Evolutionary conservation across 1,140 invertebrate species (phyloP).

Genomic region (Nasonia vitripennis): DNA sequence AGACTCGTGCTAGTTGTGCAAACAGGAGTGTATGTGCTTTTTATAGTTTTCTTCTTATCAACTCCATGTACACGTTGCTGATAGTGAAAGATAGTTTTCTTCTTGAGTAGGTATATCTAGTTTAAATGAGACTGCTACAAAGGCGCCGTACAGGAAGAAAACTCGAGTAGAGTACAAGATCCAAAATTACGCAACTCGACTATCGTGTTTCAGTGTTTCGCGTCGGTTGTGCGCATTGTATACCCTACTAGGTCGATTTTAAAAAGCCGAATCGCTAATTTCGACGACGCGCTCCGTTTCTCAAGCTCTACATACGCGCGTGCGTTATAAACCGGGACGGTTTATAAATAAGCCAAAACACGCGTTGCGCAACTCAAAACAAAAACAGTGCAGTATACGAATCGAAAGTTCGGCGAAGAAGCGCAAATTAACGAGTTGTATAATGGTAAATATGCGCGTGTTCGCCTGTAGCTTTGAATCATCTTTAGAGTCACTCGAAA

Average conservation of each 20-base stretch:
- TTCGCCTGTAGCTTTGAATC: constrained; percentile 21
- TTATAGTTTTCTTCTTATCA: too few species aligned
- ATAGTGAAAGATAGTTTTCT: too few species aligned
- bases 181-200: neutral
- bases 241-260: neutral
- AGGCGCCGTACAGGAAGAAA: too few species aligned
- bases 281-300: neutral
- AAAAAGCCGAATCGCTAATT: neutral
- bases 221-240: too few species aligned
- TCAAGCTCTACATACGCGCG: neutral
- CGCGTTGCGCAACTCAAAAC: neutral
- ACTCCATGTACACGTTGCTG: too few species aligned
- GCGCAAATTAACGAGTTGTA: constrained; percentile 17
- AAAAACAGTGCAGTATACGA: neutral
- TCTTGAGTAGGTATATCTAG: too few species aligned
- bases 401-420: neutral
- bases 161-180: too few species aligned
- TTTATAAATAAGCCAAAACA: neutral
- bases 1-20: neutral
- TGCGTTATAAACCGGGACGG: neutral
- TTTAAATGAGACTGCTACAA: too few species aligned
- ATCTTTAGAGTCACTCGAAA: constrained; percentile 9
- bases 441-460: constrained; percentile 16
- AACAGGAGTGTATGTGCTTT: neutral
- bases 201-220: neutral